phyloP scores from a whole-genome alignment of 1,140 invertebrate genomes.

The Streblospio benedicti region DNA sequence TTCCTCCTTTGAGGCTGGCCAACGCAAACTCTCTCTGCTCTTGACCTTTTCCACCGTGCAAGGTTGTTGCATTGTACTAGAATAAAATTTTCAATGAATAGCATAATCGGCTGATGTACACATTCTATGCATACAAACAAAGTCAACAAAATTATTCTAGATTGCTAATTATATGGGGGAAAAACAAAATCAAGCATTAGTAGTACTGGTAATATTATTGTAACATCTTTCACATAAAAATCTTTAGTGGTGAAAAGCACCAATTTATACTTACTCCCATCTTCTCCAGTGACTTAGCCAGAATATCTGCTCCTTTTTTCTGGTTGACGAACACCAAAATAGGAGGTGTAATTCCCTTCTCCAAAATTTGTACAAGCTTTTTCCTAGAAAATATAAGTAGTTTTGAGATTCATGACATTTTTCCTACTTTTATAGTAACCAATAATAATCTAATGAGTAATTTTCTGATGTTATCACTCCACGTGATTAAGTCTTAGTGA shows the following conservation, averaged over 20 bases:
- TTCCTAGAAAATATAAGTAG: slow-evolving; percentile 47
- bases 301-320: slow-evolving; percentile 97
- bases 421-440: no score
- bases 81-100: slow-evolving; percentile 22
- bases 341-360: slow-evolving; percentile 79
- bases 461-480: no score
- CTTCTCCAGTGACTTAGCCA: slow-evolving; percentile 94
- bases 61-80: slow-evolving; percentile 84
- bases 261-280: slow-evolving; percentile 61
- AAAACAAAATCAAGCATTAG: no score
- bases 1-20: slow-evolving; percentile 82
- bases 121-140: background rate
- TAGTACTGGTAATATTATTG: no score
- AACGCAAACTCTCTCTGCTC: slow-evolving; percentile 98
- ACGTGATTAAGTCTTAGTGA: no score
- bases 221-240: no score
- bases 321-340: slow-evolving; percentile 99
- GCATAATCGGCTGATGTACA: background rate
- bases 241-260: background rate
- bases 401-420: background rate
- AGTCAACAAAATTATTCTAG: background rate
- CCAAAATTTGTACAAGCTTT: slow-evolving; percentile 53
- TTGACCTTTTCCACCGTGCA: slow-evolving; percentile 99
- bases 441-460: no score
- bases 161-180: slow-evolving; percentile 11